Evolutionary conservation across 2,888 invertebrate species (phyloP).

Genomic region (Epirrhoe alternata): DNA sequence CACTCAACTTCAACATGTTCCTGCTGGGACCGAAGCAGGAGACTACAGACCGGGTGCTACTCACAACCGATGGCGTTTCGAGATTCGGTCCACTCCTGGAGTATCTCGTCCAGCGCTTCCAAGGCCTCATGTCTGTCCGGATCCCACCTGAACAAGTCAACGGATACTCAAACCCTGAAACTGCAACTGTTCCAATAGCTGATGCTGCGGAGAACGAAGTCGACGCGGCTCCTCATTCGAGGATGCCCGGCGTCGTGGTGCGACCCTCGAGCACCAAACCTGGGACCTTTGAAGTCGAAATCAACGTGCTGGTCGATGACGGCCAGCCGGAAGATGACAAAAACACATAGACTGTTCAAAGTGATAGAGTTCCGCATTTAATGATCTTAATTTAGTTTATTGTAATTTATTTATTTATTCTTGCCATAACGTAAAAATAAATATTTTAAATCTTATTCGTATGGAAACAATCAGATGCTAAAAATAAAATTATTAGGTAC

Average conservation of each 20-base stretch:
- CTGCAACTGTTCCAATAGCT: constrained; percentile 53
- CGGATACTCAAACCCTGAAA: constrained; percentile 53
- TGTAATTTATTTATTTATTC: constrained; percentile 60
- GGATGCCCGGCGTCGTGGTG: constrained; percentile 72
- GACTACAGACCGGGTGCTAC: constrained; percentile 63
- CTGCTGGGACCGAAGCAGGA: constrained; percentile 69
- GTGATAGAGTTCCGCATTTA: constrained; percentile 54
- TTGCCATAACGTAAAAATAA: constrained; percentile 72
- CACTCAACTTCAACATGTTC: constrained; percentile 80
- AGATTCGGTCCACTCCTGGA: constrained; percentile 89
- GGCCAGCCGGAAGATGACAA: constrained; percentile 68
- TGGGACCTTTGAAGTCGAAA: constrained; percentile 75
- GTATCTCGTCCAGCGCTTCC: constrained; percentile 88
- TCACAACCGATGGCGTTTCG: constrained; percentile 74
- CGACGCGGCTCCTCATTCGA: constrained; percentile 74
- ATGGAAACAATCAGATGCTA: not conserved
- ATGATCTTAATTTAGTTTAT: constrained; percentile 37
- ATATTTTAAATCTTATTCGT: constrained; percentile 25
- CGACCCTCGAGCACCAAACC: constrained; percentile 72
- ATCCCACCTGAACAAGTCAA: constrained; percentile 83
- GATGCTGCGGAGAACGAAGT: constrained; percentile 79
- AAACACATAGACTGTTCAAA: constrained; percentile 30
- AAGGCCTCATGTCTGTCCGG: constrained; percentile 89
- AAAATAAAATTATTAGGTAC: no score
- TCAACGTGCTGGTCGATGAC: constrained; percentile 75